Base-by-base conservation (phyloP, 1,140 invertebrate genomes). In the Stratiolaelaps scimitus region DNA sequence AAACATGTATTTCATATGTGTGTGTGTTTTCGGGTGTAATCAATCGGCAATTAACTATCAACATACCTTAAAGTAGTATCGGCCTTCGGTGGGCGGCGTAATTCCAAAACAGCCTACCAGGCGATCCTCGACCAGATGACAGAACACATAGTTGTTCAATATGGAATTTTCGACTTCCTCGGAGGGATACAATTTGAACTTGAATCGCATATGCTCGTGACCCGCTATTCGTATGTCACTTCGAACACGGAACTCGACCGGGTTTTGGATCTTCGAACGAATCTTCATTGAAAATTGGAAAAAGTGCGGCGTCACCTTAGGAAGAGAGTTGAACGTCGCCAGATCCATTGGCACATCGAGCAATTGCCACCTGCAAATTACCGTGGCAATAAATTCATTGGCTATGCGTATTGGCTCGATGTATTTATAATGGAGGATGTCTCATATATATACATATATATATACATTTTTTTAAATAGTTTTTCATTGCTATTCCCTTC, bases 251-350 rank as follows among this genome's bases (percentile, higher is more conserved):
- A 72, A 72, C 28, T 67, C 43, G 17, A 73, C 23, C n/a, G 72
- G 72, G 64, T 71, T 72, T n/a, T 70, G 68, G 13, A 70, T 34
- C 60, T 69, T 68, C 1, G 70, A 69, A 10, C 72, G 66, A 7
- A 72, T 69, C 30, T 67, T 71, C 15, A 77, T 68, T 26, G 72
- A 70, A 60, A 70, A 75, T 28, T 71, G 69, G 65, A 75, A 77
- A 68, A 77, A 77, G 60, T 72, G 68, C 20, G 75, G 71, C 44
- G 73, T 73, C 44, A 77, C 73, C 67, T 74, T 73, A 1, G 80
- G 79, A 19, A 79, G 71, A 53, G 72, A 71, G 40, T 80, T 78
- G 71, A 81, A 81, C 53, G 80, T 75, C 5, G 77, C 74, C 65
- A 81, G 69, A 7, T 75, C 75, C 23, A 81, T 72, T 6, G 78